phyloP scores from a whole-genome alignment of 2,113 vertebrate species.

The Oreochromis tanganicae region DNA sequence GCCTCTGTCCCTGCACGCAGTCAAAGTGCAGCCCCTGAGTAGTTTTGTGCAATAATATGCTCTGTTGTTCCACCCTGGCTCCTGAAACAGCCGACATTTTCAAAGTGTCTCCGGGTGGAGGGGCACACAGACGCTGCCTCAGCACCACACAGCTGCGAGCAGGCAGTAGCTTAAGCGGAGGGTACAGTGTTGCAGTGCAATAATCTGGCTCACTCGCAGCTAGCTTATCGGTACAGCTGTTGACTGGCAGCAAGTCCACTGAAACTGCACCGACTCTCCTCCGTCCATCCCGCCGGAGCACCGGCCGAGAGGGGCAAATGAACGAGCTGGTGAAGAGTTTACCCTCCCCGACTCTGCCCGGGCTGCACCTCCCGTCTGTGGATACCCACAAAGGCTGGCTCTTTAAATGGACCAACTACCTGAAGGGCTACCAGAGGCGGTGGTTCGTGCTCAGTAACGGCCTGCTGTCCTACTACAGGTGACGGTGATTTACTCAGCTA shows the following conservation, averaged over 20 bases:
- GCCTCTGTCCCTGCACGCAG: background rate
- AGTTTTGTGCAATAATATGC: background rate
- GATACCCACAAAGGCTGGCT: conserved; percentile 85
- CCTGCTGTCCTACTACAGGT: conserved; percentile 93
- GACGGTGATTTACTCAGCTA: background rate
- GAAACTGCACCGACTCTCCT: background rate
- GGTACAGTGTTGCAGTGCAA: background rate
- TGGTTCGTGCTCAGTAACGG: conserved; percentile 95
- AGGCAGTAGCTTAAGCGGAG: conserved; percentile 7
- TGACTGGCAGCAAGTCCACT: background rate
- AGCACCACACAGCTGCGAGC: conserved; percentile 30
- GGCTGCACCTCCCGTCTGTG: conserved; percentile 38
- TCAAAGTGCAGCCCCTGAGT: background rate
- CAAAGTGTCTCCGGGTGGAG: background rate
- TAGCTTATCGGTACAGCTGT: conserved; percentile 38
- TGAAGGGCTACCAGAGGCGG: conserved; percentile 92
- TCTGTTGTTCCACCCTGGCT: background rate
- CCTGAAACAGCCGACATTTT: background rate
- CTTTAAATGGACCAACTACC: conserved; percentile 94
- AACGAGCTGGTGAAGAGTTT: conserved; percentile 55
- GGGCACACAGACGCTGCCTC: background rate
- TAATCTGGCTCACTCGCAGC: background rate
- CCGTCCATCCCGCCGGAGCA: background rate
- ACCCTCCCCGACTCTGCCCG: conserved; percentile 63
- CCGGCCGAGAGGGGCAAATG: conserved; percentile 6